A percentile compares a stretch with the other conserved stretches of the same genome.
These are phyloP conservation scores for Neotragus moschatus DNA, from an alignment of 2,113 vertebrate genomes.

Conservation along the genomic window DNA sequence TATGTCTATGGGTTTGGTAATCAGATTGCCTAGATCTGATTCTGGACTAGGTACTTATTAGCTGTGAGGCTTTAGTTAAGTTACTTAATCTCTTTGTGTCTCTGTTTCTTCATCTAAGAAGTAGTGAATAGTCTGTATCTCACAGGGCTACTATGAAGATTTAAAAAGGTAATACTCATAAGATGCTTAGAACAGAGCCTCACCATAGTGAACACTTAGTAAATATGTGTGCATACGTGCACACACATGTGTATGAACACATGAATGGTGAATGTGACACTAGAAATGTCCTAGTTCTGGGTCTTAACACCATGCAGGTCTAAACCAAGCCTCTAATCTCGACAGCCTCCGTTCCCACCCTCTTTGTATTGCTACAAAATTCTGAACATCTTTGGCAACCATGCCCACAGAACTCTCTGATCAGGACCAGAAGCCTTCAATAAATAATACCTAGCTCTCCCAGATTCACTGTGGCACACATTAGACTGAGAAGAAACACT, in stretches of 20 bases:
- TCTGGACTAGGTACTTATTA: not conserved
- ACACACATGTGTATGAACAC: rapidly evolving
- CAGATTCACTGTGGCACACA: not conserved
- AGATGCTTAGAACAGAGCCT: not conserved
- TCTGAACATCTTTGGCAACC: not conserved
- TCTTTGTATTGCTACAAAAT: not conserved
- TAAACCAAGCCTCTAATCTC: not conserved
- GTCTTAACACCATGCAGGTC: not conserved
- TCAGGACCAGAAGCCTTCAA: not conserved
- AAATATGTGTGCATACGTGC: not conserved
- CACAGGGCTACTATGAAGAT: not conserved
- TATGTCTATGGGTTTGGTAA: not conserved
- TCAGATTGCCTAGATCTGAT: not conserved
- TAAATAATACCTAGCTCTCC: not conserved
- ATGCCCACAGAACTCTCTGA: not conserved
- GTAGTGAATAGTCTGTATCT: not conserved
- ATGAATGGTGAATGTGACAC: not conserved
- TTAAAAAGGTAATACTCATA: not conserved
- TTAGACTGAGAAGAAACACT: not conserved
- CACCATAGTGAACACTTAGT: not conserved
- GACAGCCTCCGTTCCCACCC: not conserved
- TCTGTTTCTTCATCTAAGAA: not conserved
- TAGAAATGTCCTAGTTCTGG: not conserved
- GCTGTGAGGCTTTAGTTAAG: not conserved
- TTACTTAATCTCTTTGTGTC: not conserved